Base-by-base conservation (phyloP, 2,888 invertebrate species). In the Andrena hattorfiana region DNA sequence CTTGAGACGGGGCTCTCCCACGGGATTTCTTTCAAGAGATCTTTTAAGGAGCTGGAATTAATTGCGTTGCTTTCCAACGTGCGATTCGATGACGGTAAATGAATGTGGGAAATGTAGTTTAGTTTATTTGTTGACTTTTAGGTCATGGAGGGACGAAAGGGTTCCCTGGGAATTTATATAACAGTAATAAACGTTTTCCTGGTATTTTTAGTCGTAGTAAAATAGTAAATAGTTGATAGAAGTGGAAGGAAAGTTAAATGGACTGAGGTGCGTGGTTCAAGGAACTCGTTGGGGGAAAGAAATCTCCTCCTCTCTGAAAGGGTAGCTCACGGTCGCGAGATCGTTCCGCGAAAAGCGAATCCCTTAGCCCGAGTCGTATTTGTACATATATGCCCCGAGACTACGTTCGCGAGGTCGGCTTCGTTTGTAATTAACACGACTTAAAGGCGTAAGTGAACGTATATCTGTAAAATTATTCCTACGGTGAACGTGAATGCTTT, bases 401-500 rank as follows among this genome's bases (percentile, higher is more conserved):
- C 59, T 60, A 48, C 62, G 70, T 63, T 66, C 51, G 59, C 73
- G 73, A 56, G 26, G 67, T 66, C 66, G 73, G 66, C 73, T 74
- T 74, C 70, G 73, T 74, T 74, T 74, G 73, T 74, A 74, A 74
- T 74, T 76, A 77, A 66, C 60, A 35, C 63, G 54, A 70, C 16
- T 60, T 66, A 74, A 81, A 23, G 23, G 28, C 48, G 32, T 73
- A 70, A 80, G 74, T 60, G 66, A 74, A 42, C 81, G 81, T 82
- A 56, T 72, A 81, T 62, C 75, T 81, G 74, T 82, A 81, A 80
- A 69, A 70, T 70, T 79, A 81, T 74, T 79, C 70, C 68, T 81
- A 75, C 70, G 75, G 59, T 79, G 81, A 82, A 82, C 75, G 82
- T 81, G 81, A 82, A 81, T 81, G 82, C 82, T 82, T 82, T 81